Evolutionary conservation across 2,113 vertebrate species (phyloP).

Genomic region (Chrysemys picta): DNA sequence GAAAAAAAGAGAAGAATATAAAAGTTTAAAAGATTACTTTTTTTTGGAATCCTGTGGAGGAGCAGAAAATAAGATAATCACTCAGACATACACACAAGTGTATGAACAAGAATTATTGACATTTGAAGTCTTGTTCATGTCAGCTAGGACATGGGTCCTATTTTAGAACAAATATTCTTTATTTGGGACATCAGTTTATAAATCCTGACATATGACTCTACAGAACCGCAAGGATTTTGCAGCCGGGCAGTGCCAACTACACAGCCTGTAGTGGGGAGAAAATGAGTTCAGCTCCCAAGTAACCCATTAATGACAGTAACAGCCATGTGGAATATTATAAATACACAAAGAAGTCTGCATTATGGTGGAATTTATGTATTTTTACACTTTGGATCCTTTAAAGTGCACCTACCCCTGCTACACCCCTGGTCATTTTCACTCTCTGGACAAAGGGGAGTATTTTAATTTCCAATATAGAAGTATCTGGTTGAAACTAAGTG

Average conservation of each 20-base stretch:
- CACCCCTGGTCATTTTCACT: accelerated
- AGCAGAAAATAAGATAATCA: background rate
- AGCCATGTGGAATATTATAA: accelerated
- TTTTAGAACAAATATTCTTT: background rate
- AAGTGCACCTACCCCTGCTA: background rate
- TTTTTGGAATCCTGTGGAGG: background rate
- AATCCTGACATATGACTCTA: background rate
- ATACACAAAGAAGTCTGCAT: background rate
- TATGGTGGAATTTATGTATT: background rate
- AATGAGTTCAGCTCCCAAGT: accelerated
- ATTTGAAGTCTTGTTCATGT: too few relatives aligned
- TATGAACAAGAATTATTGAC: accelerated
- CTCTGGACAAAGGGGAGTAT: accelerated
- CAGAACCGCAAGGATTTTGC: background rate
- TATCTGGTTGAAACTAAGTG: background rate
- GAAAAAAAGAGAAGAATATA: background rate
- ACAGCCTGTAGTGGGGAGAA: background rate
- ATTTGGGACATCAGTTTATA: accelerated
- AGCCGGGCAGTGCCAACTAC: accelerated
- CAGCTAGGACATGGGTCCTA: background rate
- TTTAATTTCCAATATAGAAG: background rate
- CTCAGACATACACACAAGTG: background rate
- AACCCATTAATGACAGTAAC: accelerated
- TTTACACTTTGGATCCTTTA: background rate
- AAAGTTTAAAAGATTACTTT: background rate